Evolutionary conservation across 1,140 invertebrate species (phyloP), one percentile per base, ranked within the genome.

Genomic region (Zaprionus nigranus): DNA sequence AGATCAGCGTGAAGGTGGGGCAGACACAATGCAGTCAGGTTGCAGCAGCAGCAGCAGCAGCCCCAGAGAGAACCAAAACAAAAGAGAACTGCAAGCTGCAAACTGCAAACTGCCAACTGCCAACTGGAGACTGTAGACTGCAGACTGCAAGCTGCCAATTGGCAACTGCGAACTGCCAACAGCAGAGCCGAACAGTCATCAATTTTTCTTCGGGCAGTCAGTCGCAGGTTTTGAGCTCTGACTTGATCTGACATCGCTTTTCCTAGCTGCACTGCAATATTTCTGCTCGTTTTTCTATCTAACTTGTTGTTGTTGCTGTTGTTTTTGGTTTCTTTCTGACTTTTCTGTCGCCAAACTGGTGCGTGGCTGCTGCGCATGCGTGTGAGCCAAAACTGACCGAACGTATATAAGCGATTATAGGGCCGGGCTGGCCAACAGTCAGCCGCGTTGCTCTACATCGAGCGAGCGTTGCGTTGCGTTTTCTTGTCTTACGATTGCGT

Each of bases 321-420:
- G 75, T 67, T 62, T 65, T 83, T 61, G 7, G 40, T 51, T 34
- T 72, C 34, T 60, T 59, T 62, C 60, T 62, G 43, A 74, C 79
- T 74, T 81, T 71, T 91, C 77, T 90, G 87, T 90, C 88, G 88
- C 87, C 81, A 90, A 88, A 90, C 85, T 88, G 86, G 85, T 91
- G 88, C 87, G 88, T 90, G 83, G 84, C 84, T 84, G 84, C 74
- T 82, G 80, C 77, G 77, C 86, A 90, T 82, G 86, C 87, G 83
- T 87, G 87, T 74, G 58, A 65, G 73, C 68, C 69, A 64, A 64
- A 81, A 82, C 77, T 92, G 86, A 92, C 91, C 90, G 86, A 92
- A 87, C 90, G 91, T 92, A 92, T 92, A 92, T 92, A 92, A 92
- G 85, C 87, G 91, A 91, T 91, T 86, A 92, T 92, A 92, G 91